A percentile compares a stretch with the other conserved stretches of the same genome.
Conservation (phyloP, 2,888 invertebrate genomes). For the Stegana nigrithorax region DNA sequence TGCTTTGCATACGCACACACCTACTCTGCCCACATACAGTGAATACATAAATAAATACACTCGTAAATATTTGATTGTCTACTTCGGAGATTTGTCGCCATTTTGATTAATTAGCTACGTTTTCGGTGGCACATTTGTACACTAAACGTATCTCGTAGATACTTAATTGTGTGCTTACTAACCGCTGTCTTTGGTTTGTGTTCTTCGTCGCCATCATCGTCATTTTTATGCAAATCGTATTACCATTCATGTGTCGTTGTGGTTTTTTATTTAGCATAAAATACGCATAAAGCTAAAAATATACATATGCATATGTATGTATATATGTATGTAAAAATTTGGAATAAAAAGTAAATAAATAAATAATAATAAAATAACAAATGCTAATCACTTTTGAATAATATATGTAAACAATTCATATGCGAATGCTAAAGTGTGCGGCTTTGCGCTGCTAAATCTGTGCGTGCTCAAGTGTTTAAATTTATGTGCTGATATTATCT, state of each 20-base stretch:
- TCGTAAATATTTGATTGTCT: too few species aligned
- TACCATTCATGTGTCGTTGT: too few species aligned
- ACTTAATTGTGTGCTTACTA: slow-evolving; percentile 13
- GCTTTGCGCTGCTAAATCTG: too few species aligned
- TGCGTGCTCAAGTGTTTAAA: slow-evolving; percentile 12
- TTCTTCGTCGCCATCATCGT: too few species aligned
- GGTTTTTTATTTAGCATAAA: background rate
- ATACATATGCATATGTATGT: background rate
- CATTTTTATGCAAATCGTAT: slow-evolving; percentile 4
- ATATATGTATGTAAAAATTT: too few species aligned
- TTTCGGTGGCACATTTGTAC: slow-evolving; percentile 10
- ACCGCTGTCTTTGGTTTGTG: background rate
- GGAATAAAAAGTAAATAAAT: background rate
- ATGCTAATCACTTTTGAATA: background rate
- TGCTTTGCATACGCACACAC: slow-evolving; percentile 8
- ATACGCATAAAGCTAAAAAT: background rate
- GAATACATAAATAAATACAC: too few species aligned
- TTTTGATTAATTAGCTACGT: slow-evolving; percentile 13
- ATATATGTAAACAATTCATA: background rate
- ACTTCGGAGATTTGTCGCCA: background rate
- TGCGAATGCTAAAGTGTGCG: too few species aligned
- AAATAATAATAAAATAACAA: background rate
- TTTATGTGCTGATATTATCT: slow-evolving; percentile 16
- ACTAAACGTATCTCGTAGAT: slow-evolving; percentile 7
- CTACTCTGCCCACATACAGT: too few species aligned